These are phyloP conservation scores for Clytia hemisphaerica DNA, from an alignment of 30 jellyfish, hydroid and myxozoan genomes.

Conservation along the genomic window DNA sequence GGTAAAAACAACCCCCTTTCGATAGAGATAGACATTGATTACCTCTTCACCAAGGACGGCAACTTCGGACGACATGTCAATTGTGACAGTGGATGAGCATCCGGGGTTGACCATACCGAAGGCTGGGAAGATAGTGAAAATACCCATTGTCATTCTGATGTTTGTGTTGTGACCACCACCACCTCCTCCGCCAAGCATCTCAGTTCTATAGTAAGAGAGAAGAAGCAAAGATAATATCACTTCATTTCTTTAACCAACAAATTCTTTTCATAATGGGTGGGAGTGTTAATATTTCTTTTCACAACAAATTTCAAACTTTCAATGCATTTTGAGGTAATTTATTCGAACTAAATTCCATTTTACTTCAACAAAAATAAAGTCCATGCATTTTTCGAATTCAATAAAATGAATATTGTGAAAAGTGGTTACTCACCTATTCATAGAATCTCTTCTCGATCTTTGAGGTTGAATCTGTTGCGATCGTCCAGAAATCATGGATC, in stretches of 20 bases:
- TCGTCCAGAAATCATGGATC: conserved; percentile 61
- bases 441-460: conserved; percentile 68
- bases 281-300: no score
- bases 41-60: conserved; percentile 71
- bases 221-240: not conserved
- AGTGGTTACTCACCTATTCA: conserved; percentile 90
- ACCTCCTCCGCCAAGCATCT: conserved; percentile 34
- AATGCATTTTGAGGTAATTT: no score
- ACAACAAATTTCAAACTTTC: no score
- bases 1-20: no score
- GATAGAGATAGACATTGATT: no score
- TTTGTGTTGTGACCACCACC: conserved; percentile 50
- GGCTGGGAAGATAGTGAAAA: conserved; percentile 81
- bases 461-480: conserved; percentile 47
- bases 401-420: no score
- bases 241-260: no score
- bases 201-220: conserved; percentile 17
- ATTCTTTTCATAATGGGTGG: no score
- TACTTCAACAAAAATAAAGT: no score
- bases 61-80: conserved; percentile 80
- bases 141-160: conserved; percentile 66
- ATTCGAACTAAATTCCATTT: no score
- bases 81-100: conserved; percentile 51
- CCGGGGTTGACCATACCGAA: conserved; percentile 75
- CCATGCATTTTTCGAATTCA: no score